These are phyloP conservation scores for Bombus polaris DNA, from an alignment of 1,140 invertebrate genomes.

Conservation along the genomic window DNA sequence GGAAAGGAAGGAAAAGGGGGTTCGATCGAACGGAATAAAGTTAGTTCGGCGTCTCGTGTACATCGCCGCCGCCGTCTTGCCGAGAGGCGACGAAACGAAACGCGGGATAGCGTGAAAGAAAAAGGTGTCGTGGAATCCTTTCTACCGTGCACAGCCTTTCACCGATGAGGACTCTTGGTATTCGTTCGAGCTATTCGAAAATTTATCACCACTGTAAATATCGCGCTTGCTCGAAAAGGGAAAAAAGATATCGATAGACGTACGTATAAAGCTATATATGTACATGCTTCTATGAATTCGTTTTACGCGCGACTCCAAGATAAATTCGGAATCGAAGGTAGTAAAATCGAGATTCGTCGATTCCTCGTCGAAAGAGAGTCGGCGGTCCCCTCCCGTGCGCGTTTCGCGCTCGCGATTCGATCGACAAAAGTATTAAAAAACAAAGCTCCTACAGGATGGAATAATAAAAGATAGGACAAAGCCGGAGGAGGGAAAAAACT, in stretches of 20 bases:
- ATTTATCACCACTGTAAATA: constrained; percentile 57
- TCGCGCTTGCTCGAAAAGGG: not conserved
- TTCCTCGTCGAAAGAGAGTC: not conserved
- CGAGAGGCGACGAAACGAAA: constrained; percentile 21
- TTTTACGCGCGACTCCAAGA: not conserved
- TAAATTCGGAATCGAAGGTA: not conserved
- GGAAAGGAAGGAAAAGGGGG: not conserved
- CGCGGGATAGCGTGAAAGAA: constrained; percentile 38
- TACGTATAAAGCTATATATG: not conserved
- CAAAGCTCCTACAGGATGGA: constrained; percentile 25
- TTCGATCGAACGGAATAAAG: constrained; percentile 33
- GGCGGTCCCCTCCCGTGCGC: not conserved
- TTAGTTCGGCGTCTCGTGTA: constrained; percentile 10
- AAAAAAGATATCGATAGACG: not conserved
- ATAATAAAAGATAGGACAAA: constrained; percentile 49
- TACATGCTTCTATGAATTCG: not conserved
- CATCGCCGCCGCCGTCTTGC: not conserved
- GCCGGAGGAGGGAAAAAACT: not conserved
- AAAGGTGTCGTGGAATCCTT: constrained; percentile 29
- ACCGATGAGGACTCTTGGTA: constrained; percentile 30
- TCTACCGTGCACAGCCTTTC: constrained; percentile 28
- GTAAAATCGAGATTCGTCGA: not conserved
- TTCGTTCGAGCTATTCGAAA: constrained; percentile 32
- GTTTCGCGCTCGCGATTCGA: not conserved
- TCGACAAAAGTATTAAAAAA: constrained; percentile 44